Conservation (phyloP, 2,888 invertebrate species). For the Platycheirus rosarum region DNA sequence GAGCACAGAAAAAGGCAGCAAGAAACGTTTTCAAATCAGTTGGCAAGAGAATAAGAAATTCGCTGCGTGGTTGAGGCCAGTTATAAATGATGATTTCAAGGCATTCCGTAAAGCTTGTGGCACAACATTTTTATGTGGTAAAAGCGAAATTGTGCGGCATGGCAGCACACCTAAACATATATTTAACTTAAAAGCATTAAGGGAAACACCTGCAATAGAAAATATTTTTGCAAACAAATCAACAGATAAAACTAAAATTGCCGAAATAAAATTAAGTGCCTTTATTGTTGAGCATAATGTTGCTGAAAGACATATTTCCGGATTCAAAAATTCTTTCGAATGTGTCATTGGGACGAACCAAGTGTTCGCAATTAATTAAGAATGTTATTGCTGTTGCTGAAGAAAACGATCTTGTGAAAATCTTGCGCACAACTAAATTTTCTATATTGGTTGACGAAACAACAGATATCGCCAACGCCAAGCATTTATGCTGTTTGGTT, state of each 20-base stretch:
- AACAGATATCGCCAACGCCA: slow-evolving; percentile 2
- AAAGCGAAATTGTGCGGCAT: background rate
- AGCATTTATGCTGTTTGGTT: background rate
- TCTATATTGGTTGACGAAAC: slow-evolving; percentile 11
- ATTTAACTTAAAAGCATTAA: background rate
- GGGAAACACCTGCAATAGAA: slow-evolving; percentile 1
- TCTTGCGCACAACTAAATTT: slow-evolving; percentile 10
- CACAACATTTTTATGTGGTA: background rate
- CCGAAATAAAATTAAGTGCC: background rate
- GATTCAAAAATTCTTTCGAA: slow-evolving; percentile 14
- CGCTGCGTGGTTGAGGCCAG: slow-evolving; percentile 2
- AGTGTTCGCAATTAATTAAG: slow-evolving; percentile 20
- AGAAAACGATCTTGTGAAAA: slow-evolving; percentile 13
- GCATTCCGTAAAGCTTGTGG: background rate
- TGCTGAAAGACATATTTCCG: slow-evolving; percentile 5
- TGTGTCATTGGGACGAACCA: slow-evolving; percentile 9
- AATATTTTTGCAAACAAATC: background rate
- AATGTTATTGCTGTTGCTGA: slow-evolving; percentile 18
- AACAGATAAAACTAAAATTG: background rate
- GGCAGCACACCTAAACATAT: background rate
- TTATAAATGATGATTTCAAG: background rate
- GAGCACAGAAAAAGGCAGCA: background rate
- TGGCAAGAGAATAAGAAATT: too few species aligned
- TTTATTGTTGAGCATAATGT: background rate
- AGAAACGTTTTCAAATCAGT: background rate